These are phyloP conservation scores for Galerucella nymphaeae DNA, from an alignment of 2,888 invertebrate genomes.

Conservation along the genomic window DNA sequence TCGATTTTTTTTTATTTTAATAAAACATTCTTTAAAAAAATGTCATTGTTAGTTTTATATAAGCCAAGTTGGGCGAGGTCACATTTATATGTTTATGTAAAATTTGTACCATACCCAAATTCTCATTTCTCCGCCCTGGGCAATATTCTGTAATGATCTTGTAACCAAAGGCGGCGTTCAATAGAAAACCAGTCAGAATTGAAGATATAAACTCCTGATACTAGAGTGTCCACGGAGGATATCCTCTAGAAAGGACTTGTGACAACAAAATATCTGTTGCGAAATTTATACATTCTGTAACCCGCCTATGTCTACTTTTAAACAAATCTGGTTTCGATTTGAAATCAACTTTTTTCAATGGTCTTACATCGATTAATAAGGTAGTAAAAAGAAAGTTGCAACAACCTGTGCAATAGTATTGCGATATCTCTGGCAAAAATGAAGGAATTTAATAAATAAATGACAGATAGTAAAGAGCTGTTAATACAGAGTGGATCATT, in stretches of 20 bases:
- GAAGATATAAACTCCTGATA: too few relatives aligned
- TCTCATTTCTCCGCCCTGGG: background rate
- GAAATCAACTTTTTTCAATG: background rate
- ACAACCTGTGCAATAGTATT: background rate
- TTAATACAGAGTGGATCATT: too few relatives aligned
- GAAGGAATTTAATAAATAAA: background rate
- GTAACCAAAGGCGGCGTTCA: background rate
- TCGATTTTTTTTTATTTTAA: too few relatives aligned
- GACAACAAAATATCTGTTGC: too few relatives aligned
- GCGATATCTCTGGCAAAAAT: background rate
- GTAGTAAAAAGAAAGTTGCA: conserved; percentile 9
- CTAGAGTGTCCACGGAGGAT: too few relatives aligned
- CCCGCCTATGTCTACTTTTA: background rate
- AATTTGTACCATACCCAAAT: background rate
- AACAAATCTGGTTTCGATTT: conserved; percentile 8
- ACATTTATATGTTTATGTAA: background rate
- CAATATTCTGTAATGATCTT: background rate
- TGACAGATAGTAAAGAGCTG: too few relatives aligned
- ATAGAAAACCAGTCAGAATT: too few relatives aligned
- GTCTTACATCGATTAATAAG: background rate
- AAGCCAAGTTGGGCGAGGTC: background rate
- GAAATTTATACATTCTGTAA: too few relatives aligned
- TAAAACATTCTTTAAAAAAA: too few relatives aligned
- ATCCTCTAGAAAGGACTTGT: too few relatives aligned
- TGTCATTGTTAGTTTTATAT: background rate